Base-by-base conservation (phyloP, 2,113 vertebrate genomes). In the Trematocara nigrifrons region DNA sequence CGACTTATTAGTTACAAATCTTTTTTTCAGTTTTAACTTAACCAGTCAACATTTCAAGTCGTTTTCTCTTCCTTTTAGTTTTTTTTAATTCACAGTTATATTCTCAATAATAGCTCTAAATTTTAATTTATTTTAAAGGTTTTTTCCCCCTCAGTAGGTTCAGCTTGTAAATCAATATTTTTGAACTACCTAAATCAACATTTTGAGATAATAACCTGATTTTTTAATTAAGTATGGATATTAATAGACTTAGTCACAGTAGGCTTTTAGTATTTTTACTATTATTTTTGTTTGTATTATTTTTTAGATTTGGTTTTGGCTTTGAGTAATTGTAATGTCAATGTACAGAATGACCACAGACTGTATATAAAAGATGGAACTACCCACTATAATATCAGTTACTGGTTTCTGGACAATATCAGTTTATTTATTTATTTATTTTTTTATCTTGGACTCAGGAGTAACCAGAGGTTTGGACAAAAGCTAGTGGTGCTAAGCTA, bases 171-270 rank as follows among this genome's bases (percentile, higher is more conserved):
- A 38, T n/a, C 33, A 64, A 38, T 64, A 64, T 64, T 64, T 64
- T 1, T n/a, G 33, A 64, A 64, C 6, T 38, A 64, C 33, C 33
- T 7, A 12, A 64, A 38, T 64, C 33, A 64, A 20, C 59, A 38
- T 12, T 64, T 38, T 64, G 33, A 64, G 59, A 12, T 38, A 64
- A 64, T 5, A 64, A n/a, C 33, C 10, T 64, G 33, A n/a, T 38
- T 12, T 38, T 1, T 1, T 0, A 16, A 38, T 1, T 38, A 64
- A 11, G 38, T 64, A 38, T 38, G 10, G 10, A 38, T 64, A 64
- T 38, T 13, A 40, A 13, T 66, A 20, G 18, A 40, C 33, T 20
- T 66, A 13, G 33, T 40, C 61, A 7, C 61, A 0, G 18, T 20
- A 20, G 18, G 33, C 33, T 66, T 66, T 61, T 18, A 35, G 15